Base-by-base conservation (phyloP, 2,888 invertebrate species). In the Epicampocera succincta region DNA sequence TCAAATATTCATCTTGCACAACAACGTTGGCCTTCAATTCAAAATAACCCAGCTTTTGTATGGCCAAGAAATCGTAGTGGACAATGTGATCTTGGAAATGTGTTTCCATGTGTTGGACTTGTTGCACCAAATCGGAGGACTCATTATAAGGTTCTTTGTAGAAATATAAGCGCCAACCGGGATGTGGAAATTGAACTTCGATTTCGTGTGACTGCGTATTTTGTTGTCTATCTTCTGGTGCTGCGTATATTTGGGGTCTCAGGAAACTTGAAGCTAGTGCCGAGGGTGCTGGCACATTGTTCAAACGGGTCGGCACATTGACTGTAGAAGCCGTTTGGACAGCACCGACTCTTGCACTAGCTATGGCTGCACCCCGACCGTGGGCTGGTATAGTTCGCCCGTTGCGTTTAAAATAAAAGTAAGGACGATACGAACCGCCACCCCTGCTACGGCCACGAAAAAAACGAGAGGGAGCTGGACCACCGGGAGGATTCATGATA, bases 101-200 rank as follows among this genome's bases (percentile, higher is more conserved):
- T 3, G 90, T 88, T 87, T 93, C 93, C 84, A 94, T 91, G 8
- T 92, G 90, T 85, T 92, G 88, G 3, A 94, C 89, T 85, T 92
- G 93, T 68, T 89, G 88, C 5, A 92, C 90, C 17, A 92, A 89
- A 0, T 91, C 89, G 11, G 92, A 92, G 38, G 92, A 90, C 13
- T 92, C 92, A 76, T 87, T 87, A 79, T 91, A 93, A 63, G 90
- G 92, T 92, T 95, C 94, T 71, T 93, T 92, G 44, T 94, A 93
- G 89, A 97, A 96, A 91, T 97, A 97, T 9, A 96, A 90, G 84
- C 94, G 94, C 95, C 97, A 97, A 19, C 94, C 94, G 84, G 93
- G 92, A 89, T 94, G 95, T 5, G 92, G 79, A 2, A 33, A n/a
- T 0, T 87, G 87, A 50, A 86, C 87, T 21, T 88, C 86, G 9